Percentiles rank a stretch among this genome's conserved stretches.
These are phyloP conservation scores for Bombylius discolor DNA, from an alignment of 2,888 invertebrate genomes.

Conservation along the genomic window DNA sequence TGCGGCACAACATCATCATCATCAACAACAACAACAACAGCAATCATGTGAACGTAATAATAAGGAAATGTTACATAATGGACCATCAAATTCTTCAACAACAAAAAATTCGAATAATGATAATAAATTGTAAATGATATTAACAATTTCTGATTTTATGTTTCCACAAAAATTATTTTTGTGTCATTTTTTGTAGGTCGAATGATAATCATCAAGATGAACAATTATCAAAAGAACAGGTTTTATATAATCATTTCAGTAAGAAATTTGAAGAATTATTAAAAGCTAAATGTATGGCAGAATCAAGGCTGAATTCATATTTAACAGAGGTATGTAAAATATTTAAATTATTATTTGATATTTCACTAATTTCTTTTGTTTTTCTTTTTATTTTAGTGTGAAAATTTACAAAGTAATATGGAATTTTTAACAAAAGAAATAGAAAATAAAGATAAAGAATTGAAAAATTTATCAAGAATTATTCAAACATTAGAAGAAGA, in stretches of 20 bases:
- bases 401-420: conserved; percentile 37
- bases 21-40: background rate
- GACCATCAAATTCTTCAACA: conserved; percentile 6
- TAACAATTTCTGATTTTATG: background rate
- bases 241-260: conserved; percentile 31
- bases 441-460: conserved; percentile 40
- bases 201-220: conserved; percentile 7
- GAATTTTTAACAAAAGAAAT: conserved; percentile 40
- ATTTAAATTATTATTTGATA: background rate
- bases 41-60: conserved; percentile 8
- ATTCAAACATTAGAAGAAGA: conserved; percentile 51
- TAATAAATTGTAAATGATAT: conserved; percentile 8
- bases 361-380: background rate
- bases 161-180: background rate
- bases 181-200: conserved; percentile 1
- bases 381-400: conserved; percentile 17
- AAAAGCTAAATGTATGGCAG: conserved; percentile 28
- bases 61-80: conserved; percentile 10
- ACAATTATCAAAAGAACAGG: conserved; percentile 25
- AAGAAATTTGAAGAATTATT: conserved; percentile 33
- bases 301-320: conserved; percentile 29
- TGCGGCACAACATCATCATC: conserved; percentile 10
- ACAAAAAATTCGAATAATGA: conserved; percentile 4
- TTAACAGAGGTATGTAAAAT: conserved; percentile 31
- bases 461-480: conserved; percentile 37